Evolutionary conservation across 2,888 invertebrate genomes (phyloP).

Genomic region (Rhyacophila evoluta): DNA sequence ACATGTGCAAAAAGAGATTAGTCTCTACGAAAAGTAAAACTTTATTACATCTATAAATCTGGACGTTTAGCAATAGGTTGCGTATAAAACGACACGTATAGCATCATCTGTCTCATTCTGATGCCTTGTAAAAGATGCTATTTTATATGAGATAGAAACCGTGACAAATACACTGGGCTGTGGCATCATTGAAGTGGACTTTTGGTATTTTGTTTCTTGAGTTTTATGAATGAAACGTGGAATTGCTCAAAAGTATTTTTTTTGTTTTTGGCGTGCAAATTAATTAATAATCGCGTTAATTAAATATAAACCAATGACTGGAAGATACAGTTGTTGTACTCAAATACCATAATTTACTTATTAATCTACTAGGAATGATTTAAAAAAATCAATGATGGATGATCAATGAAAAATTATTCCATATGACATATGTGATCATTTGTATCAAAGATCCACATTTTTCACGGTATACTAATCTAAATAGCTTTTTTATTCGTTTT

Average conservation of each 20-base stretch:
- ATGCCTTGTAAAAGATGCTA: neutral
- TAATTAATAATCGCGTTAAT: too few species aligned
- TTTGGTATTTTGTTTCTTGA: neutral
- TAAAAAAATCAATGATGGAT: too few species aligned
- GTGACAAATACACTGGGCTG: neutral
- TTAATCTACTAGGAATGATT: too few species aligned
- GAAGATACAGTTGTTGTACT: too few species aligned
- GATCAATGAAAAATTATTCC: too few species aligned
- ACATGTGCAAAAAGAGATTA: neutral
- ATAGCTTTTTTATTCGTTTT: too few species aligned
- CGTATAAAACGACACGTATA: neutral
- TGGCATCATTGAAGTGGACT: neutral
- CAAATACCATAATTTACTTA: too few species aligned
- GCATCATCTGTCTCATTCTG: neutral
- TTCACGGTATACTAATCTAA: too few species aligned
- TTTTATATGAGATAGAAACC: neutral
- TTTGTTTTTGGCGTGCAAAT: too few species aligned
- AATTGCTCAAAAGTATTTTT: neutral
- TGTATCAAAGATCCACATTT: too few species aligned
- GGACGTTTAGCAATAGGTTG: neutral
- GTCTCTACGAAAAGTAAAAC: neutral
- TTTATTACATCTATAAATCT: neutral
- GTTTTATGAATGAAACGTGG: slow-evolving; percentile 1
- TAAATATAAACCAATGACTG: too few species aligned
- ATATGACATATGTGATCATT: too few species aligned